phyloP scores from a whole-genome alignment of 1,140 invertebrate species.

The Bathynomus jamesi region DNA sequence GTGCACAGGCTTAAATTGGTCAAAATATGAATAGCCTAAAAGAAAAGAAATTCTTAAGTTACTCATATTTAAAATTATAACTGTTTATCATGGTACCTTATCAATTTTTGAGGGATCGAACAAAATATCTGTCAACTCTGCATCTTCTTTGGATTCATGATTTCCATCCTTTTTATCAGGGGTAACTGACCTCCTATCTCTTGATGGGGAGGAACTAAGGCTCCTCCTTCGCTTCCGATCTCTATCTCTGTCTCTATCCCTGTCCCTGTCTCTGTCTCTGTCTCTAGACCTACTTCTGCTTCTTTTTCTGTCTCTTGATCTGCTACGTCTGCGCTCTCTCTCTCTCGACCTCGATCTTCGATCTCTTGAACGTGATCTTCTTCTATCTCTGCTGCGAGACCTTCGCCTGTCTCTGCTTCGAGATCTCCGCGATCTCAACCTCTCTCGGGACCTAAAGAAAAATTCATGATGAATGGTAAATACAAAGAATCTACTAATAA shows the following conservation, averaged over 20 bases:
- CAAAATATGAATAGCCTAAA: not conserved
- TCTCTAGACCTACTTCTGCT: constrained; percentile 39
- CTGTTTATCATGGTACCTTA: constrained; percentile 51
- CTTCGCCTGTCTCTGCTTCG: constrained; percentile 41
- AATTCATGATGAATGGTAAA: not conserved
- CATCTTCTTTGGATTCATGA: constrained; percentile 46
- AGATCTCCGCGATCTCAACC: constrained; percentile 20
- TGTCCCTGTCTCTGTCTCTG: constrained; percentile 39
- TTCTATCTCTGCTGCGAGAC: constrained; percentile 36
- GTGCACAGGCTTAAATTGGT: not conserved
- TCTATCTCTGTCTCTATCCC: constrained; percentile 9
- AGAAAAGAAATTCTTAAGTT: too few relatives aligned
- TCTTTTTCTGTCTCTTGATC: constrained; percentile 18
- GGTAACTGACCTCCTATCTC: constrained; percentile 45
- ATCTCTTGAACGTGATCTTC: constrained; percentile 15
- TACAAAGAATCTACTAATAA: not conserved
- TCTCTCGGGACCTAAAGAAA: constrained; percentile 20
- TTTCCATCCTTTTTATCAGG: constrained; percentile 38
- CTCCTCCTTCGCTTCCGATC: constrained; percentile 35
- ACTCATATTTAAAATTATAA: too few relatives aligned
- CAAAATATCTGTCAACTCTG: constrained; percentile 53
- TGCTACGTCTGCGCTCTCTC: constrained; percentile 22
- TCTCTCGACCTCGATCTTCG: constrained; percentile 39
- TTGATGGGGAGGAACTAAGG: constrained; percentile 37
- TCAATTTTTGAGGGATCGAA: constrained; percentile 66